phyloP scores from a whole-genome alignment of 2,797 vertebrate genomes.

The Chiropotes sagulatus region DNA sequence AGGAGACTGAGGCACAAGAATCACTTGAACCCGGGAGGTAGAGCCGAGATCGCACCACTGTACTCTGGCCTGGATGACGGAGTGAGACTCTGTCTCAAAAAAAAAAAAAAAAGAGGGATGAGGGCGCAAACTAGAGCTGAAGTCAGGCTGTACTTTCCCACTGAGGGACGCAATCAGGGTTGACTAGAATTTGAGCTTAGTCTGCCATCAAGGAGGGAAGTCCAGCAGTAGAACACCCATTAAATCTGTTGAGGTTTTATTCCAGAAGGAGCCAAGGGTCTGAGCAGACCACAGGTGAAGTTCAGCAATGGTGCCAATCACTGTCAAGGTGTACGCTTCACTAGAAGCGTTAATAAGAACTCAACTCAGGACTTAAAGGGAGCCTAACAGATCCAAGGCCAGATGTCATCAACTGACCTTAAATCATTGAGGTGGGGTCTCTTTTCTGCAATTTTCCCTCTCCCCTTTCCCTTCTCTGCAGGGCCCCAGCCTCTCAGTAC shows the following conservation, averaged over 20 bases:
- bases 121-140: background rate
- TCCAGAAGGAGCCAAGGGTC: background rate
- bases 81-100: background rate
- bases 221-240: background rate
- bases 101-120: background rate
- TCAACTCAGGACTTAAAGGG: background rate
- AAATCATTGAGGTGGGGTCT: background rate
- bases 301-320: background rate
- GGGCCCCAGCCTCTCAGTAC: background rate
- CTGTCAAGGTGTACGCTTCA: background rate
- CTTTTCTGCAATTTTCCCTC: background rate
- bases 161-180: background rate
- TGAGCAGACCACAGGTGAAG: background rate
- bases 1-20: background rate
- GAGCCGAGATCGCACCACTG: background rate
- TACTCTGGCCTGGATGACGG: background rate
- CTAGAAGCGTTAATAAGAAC: background rate
- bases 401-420: background rate
- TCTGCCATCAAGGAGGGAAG: background rate
- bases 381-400: background rate
- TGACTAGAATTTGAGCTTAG: background rate
- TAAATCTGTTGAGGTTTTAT: background rate
- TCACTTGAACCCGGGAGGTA: background rate
- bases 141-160: background rate
- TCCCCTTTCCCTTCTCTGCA: background rate